Evolutionary conservation across 2,797 vertebrate species (phyloP), one percentile per base, ranked within the genome.

Genomic region (Gymnopithys bicolor): DNA sequence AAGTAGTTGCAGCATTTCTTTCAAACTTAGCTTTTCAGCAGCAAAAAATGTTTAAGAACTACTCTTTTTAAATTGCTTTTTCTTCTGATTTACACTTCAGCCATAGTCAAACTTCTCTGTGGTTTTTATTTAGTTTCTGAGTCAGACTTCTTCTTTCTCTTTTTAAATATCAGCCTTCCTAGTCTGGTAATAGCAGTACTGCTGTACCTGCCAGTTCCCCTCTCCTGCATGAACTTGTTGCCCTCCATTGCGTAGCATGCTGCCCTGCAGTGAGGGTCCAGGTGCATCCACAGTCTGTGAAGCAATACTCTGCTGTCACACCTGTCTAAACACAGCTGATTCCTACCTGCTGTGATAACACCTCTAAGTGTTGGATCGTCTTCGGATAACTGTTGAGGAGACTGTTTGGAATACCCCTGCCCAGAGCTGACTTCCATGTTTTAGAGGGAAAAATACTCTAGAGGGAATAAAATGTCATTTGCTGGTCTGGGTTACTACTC

Each of bases 81-180:
- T 70, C 16, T 87, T 52, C 70, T 58, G 12, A 52, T 78, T 79
- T 64, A 23, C 11, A 3, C 32, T 90, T 88, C 35, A 64, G 12
- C 27, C 62, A 90, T 52, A 68, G 22, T 41, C 23, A 56, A 9
- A 81, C 30, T 81, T 81, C 23, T 75, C 41, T 25, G 4, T 41
- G n/a, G 13, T 68, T 93, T 94, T 77, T 78, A 49, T 88, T 88
- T 92, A 49, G 32, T 59, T 95, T 92, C 67, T 92, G 87, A 87
- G 37, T 91, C 63, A 93, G 80, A 83, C 67, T 78, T 71, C 48
- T 78, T 93, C 48, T 78, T 93, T 94, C 39, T 78, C 24, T 78
- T 92, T 73, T 66, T 59, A 82, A 79, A 32, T 55, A 89, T 35
- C 13, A 81, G 16, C 30, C 27, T 73, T 79, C 64, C 52, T 39